These are phyloP conservation scores for Hemiscyllium ocellatum DNA, from an alignment of 2,113 vertebrate species.

Conservation along the genomic window DNA sequence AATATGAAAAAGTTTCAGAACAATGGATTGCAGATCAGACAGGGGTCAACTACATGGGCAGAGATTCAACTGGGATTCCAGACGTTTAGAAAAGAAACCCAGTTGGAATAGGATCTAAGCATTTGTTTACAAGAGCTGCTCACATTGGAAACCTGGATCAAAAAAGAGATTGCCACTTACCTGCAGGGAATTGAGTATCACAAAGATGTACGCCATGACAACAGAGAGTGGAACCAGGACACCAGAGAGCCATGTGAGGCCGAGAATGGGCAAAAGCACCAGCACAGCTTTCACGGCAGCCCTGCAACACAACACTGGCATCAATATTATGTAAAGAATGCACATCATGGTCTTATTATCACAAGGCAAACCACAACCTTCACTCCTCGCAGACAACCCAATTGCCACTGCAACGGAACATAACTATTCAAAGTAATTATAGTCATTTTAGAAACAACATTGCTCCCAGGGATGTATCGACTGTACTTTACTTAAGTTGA, in stretches of 20 bases:
- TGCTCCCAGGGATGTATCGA: background rate
- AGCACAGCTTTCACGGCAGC: constrained; percentile 65
- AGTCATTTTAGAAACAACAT: background rate
- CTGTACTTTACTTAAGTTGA: background rate
- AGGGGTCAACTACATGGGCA: background rate
- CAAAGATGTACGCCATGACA: constrained; percentile 64
- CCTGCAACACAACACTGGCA: constrained; percentile 45
- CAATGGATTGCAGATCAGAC: background rate
- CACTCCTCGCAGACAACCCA: background rate
- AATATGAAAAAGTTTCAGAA: background rate
- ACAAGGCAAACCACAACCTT: background rate
- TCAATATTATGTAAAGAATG: background rate
- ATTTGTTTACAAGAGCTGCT: background rate
- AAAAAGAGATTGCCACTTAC: constrained; percentile 43
- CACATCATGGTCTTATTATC: background rate
- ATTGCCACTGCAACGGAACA: background rate
- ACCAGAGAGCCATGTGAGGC: constrained; percentile 66
- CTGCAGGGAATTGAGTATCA: constrained; percentile 67
- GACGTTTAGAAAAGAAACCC: background rate
- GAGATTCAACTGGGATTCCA: background rate
- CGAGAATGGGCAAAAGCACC: constrained; percentile 66
- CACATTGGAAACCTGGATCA: background rate
- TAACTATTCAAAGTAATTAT: background rate
- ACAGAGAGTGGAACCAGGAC: constrained; percentile 64
- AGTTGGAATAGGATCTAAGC: background rate